Evolutionary conservation across 2,797 vertebrate genomes (phyloP).

Genomic region (Threskiornis aethiopicus): DNA sequence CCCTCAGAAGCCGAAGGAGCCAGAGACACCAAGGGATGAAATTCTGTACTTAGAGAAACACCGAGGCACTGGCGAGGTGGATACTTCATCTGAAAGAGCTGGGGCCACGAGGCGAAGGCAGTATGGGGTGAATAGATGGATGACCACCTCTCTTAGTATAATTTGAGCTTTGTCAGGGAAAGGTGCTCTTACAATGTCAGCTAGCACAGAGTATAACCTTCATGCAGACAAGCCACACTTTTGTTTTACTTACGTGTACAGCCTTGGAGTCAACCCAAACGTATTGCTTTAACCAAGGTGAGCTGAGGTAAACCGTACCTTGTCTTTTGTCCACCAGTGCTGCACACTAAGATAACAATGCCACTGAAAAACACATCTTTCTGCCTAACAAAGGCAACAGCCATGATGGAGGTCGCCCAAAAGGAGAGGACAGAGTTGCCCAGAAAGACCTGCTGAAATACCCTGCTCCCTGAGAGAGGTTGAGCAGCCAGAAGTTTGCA

Average conservation of each 20-base stretch:
- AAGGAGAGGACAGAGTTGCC: background rate
- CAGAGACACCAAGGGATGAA: background rate
- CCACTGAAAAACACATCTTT: background rate
- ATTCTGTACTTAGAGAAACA: background rate
- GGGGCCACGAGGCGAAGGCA: background rate
- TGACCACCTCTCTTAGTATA: background rate
- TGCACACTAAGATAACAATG: background rate
- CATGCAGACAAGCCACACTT: background rate
- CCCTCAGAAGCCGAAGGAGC: background rate
- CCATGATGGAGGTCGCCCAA: fast-evolving
- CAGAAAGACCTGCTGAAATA: background rate
- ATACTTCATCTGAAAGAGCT: background rate
- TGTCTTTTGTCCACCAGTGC: background rate
- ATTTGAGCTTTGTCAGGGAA: background rate
- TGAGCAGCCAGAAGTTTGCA: background rate
- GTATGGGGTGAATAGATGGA: background rate
- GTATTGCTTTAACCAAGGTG: background rate
- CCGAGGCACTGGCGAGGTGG: fast-evolving
- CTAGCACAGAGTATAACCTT: background rate
- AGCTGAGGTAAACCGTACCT: background rate
- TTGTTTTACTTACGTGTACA: background rate
- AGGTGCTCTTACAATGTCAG: background rate
- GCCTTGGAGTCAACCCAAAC: background rate
- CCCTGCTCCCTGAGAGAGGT: background rate
- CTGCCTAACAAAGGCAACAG: background rate